Base-by-base conservation (phyloP, 2,888 invertebrate genomes). In the Oxycera nigricornis region DNA sequence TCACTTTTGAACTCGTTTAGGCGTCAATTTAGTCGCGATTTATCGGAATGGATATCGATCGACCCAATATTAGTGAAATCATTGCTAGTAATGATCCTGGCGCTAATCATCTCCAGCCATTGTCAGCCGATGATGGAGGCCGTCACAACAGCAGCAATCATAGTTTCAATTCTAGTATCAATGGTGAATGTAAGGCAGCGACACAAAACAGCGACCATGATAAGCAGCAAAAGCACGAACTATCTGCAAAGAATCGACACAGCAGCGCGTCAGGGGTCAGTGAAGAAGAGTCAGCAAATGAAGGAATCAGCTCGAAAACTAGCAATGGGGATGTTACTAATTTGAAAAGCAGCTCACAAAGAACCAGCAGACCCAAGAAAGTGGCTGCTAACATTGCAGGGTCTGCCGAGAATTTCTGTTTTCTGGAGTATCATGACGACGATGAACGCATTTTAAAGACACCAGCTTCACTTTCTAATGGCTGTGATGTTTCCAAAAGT, bases 41-140 rank as follows among this genome's bases (percentile, higher is more conserved):
- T 86, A 76, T 82, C 83, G 81, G 86, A 86, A 85, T 86, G 86
- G 86, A 78, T 76, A 77, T 76, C 84, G 81, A 79, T 83, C 78
- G 78, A 81, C 79, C 79, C 80, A 73, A 73, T 73, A 73, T 22
- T 39, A 24, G n/a, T 52, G 22, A 50, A n/a, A 28, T 7, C 26
- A 26, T 67, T 46, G 28, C 46, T 50, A 20, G 31, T 52, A 50
- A 26, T 30, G 30, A 22, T 20, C 20, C 20, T 68, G 28, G 20
- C 22, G 41, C 20, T 22, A 62, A 14, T 30, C 20, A 65, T 65
- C 9, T 7, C 30, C 41, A 20, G 17, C 24, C 28, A 17, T 9
- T 2, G 2, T 62, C 62, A 31, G 14, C 11, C 7, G 28, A 22
- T 20, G 22, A 62, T 35, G 68, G 31, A 57, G 17, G 39, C 7